A percentile compares a stretch with the other conserved stretches of the same genome.
phyloP scores from a whole-genome alignment of 2,888 invertebrate genomes.

The Therioaphis trifolii region DNA sequence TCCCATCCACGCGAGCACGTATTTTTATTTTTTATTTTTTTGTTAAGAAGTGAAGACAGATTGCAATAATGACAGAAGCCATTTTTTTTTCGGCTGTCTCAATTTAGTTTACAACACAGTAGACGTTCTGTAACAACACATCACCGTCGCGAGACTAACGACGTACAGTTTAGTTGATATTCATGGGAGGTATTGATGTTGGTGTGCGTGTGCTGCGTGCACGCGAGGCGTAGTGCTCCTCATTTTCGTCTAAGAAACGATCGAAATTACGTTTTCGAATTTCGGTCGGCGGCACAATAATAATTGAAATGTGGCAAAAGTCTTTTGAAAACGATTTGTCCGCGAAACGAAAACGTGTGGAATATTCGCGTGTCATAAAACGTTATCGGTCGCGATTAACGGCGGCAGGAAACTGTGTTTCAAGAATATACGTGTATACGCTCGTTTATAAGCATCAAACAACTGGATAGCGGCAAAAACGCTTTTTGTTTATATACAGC shows the following conservation, averaged over 20 bases:
- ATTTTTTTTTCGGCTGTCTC: neutral
- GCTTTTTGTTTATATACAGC: neutral
- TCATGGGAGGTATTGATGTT: neutral
- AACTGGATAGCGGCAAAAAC: neutral
- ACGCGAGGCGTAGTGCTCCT: neutral
- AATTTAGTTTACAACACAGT: slow-evolving; percentile 8
- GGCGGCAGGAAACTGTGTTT: neutral
- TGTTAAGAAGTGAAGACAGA: neutral
- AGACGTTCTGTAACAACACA: no score
- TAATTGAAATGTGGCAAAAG: no score
- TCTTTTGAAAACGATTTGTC: neutral
- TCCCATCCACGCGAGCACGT: neutral
- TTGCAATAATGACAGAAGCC: neutral
- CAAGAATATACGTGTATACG: no score
- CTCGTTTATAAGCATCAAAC: no score
- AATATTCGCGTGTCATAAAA: neutral
- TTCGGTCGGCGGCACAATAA: no score
- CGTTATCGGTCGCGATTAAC: neutral
- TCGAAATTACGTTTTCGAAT: no score
- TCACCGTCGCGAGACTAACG: neutral
- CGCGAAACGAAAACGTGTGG: neutral
- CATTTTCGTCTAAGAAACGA: no score
- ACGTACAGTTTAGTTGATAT: neutral
- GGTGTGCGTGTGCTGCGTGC: neutral
- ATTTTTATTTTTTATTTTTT: slow-evolving; percentile 6